Evolutionary conservation across 2,888 invertebrate species (phyloP).

Genomic region (Xanthia togata): DNA sequence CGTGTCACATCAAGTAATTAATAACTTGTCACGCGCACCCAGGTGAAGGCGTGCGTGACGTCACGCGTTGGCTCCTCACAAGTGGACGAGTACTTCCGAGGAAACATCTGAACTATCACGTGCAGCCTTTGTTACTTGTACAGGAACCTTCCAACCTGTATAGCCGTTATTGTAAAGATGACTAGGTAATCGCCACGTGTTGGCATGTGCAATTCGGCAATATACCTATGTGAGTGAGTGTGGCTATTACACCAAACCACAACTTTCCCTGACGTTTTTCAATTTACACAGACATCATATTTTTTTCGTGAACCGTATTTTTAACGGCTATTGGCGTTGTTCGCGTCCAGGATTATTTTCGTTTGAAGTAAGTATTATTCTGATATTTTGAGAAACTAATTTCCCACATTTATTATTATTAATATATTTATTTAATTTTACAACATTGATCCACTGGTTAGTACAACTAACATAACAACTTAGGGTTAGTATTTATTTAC

Average conservation of each 20-base stretch:
- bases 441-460: no score
- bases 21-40: not conserved
- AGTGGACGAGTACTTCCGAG: not conserved
- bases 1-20: not conserved
- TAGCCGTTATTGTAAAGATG: not conserved
- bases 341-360: not conserved
- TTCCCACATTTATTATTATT: not conserved
- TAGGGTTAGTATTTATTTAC: no score
- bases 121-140: not conserved
- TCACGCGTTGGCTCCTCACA: not conserved
- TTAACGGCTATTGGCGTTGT: not conserved
- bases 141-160: not conserved
- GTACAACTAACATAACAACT: no score
- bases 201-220: not conserved
- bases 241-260: no score
- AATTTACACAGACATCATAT: not conserved
- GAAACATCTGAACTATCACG: not conserved
- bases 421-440: no score
- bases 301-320: not conserved
- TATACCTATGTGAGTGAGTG: no score
- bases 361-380: not conserved
- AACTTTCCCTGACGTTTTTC: not conserved
- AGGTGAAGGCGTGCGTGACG: not conserved
- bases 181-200: no score
- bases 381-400: no score